A percentile compares a stretch with the other conserved stretches of the same genome.
Conservation (phyloP, 2,888 invertebrate species). For the Ectobius pallidus region DNA sequence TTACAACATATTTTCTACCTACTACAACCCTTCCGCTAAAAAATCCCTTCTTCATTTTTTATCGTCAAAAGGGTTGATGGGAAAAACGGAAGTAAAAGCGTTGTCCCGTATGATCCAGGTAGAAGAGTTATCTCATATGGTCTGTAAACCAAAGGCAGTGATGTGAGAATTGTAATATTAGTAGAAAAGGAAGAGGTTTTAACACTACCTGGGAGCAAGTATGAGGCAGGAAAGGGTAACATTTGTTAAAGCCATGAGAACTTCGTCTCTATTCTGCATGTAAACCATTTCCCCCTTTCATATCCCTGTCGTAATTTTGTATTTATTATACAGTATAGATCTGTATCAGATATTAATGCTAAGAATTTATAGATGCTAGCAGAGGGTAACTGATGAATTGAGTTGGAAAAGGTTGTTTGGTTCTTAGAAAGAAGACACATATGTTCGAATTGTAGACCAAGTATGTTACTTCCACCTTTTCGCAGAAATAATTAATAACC, state of each 20-base stretch:
- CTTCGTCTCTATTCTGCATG: constrained; percentile 5
- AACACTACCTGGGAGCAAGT: constrained; percentile 14
- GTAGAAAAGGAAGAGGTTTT: constrained; percentile 19
- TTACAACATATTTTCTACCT: constrained; percentile 26
- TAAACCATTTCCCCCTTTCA: background rate
- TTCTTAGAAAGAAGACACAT: background rate
- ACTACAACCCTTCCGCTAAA: constrained; percentile 23
- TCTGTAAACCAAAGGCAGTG: constrained; percentile 8
- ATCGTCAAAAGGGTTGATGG: constrained; percentile 27
- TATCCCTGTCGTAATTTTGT: background rate
- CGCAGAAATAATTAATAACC: too few species aligned
- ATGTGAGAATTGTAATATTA: constrained; percentile 15
- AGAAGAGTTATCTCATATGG: constrained; percentile 11
- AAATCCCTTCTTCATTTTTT: constrained; percentile 5
- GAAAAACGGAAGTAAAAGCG: constrained; percentile 27
- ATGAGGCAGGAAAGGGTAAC: background rate
- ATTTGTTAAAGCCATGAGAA: too few species aligned
- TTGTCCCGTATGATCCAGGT: constrained; percentile 6
- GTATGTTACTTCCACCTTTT: too few species aligned
- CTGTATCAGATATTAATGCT: background rate
- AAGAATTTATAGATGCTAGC: background rate
- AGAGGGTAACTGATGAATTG: background rate
- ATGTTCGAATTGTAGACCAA: too few species aligned
- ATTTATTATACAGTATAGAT: background rate
- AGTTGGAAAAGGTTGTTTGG: background rate